phyloP scores from a whole-genome alignment of 1,140 invertebrate species.

The Ceratina japonica region DNA sequence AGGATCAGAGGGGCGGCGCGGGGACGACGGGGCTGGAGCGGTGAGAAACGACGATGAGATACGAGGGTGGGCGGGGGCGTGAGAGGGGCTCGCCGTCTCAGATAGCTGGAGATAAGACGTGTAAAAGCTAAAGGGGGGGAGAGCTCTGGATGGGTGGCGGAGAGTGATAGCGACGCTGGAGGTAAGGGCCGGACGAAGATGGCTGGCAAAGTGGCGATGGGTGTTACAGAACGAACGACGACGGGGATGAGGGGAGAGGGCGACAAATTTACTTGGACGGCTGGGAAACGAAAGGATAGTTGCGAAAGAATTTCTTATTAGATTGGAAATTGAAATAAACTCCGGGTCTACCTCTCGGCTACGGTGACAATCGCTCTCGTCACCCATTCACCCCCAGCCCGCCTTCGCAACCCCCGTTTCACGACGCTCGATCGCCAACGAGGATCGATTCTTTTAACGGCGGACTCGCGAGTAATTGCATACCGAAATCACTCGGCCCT shows the following conservation, averaged over 20 bases:
- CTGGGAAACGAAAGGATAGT: conserved; percentile 49
- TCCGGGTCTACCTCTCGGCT: conserved; percentile 22
- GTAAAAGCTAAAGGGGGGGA: conserved; percentile 46
- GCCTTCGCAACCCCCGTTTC: too few relatives aligned
- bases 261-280: conserved; percentile 45
- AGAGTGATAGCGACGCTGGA: conserved; percentile 44
- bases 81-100: conserved; percentile 36
- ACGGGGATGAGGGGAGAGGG: conserved; percentile 26
- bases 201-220: conserved; percentile 40
- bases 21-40: conserved; percentile 36
- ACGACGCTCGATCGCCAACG: conserved; percentile 21
- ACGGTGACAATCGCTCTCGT: conserved; percentile 30
- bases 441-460: conserved; percentile 31
- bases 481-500: conserved; percentile 1
- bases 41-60: conserved; percentile 32
- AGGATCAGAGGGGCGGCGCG: background rate
- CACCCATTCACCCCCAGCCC: too few relatives aligned
- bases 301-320: conserved; percentile 74
- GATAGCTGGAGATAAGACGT: conserved; percentile 67
- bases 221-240: conserved; percentile 51
- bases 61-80: background rate
- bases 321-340: conserved; percentile 73
- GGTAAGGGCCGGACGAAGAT: conserved; percentile 30
- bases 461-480: conserved; percentile 31
- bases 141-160: background rate